These are phyloP conservation scores for Drosophila truncata DNA, from an alignment of 1,140 invertebrate species.

Conservation along the genomic window DNA sequence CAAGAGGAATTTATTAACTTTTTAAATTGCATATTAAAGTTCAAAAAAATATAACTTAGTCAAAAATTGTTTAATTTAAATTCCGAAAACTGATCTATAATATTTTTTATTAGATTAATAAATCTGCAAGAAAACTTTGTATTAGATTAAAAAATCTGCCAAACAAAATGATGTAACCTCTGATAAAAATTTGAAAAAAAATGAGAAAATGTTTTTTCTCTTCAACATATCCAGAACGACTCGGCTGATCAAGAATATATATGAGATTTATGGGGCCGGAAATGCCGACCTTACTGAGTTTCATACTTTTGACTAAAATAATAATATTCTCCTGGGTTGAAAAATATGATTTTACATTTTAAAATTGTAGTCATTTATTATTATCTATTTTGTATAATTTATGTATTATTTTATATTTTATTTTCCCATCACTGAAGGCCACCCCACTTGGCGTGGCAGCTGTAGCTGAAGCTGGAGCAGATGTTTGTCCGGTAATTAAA, in stretches of 20 bases:
- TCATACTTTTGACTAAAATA: neutral
- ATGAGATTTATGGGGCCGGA: neutral
- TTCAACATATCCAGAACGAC: too few relatives aligned
- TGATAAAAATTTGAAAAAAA: too few relatives aligned
- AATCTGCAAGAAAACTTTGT: too few relatives aligned
- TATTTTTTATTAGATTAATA: too few relatives aligned
- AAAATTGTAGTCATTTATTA: neutral
- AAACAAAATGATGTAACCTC: too few relatives aligned
- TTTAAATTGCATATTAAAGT: too few relatives aligned
- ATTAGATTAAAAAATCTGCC: too few relatives aligned
- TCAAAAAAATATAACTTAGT: too few relatives aligned
- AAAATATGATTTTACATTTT: neutral
- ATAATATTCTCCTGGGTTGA: neutral
- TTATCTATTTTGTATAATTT: neutral
- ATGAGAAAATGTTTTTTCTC: too few relatives aligned
- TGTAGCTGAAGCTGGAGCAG: conserved; percentile 51
- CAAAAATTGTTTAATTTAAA: too few relatives aligned
- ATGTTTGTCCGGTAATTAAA: conserved; percentile 74
- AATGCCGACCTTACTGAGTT: neutral
- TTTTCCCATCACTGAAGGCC: conserved; percentile 28
- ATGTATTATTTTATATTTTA: neutral
- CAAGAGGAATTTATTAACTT: too few relatives aligned
- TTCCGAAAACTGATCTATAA: too few relatives aligned
- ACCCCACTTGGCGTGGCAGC: conserved; percentile 40
- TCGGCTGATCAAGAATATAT: neutral